Percentiles rank a stretch among this genome's conserved stretches.
Conservation (phyloP, 2,113 vertebrate species). For the Phocoena phocoena region DNA sequence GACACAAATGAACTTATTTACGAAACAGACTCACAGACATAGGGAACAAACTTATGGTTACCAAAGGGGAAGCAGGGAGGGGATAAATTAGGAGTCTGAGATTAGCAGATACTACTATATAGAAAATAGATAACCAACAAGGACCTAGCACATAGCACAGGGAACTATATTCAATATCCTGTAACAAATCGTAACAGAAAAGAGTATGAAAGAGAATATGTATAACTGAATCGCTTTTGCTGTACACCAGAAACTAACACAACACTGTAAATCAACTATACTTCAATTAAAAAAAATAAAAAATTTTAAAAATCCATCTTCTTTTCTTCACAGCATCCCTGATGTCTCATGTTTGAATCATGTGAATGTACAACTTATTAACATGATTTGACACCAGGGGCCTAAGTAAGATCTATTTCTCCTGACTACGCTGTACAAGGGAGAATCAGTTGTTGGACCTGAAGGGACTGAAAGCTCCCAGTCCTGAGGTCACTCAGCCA, state of each 20-base stretch:
- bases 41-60: too few relatives aligned
- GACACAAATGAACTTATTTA: neutral
- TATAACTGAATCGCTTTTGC: fast-evolving
- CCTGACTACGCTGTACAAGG: neutral
- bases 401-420: neutral
- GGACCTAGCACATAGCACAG: fast-evolving
- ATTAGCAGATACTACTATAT: too few relatives aligned
- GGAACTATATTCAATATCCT: fast-evolving
- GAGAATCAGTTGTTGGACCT: neutral
- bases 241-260: neutral
- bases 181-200: fast-evolving
- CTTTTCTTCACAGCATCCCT: neutral
- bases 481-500: neutral
- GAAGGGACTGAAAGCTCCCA: neutral
- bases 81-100: fast-evolving
- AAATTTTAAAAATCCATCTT: fast-evolving
- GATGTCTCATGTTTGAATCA: neutral
- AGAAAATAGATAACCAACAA: neutral
- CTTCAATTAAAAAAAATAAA: neutral
- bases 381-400: fast-evolving
- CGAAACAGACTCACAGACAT: neutral
- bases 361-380: too few relatives aligned
- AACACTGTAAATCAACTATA: fast-evolving
- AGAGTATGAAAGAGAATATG: fast-evolving
- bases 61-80: neutral